Conservation (phyloP, 2,888 invertebrate genomes). For the Agrochola lychnidis region DNA sequence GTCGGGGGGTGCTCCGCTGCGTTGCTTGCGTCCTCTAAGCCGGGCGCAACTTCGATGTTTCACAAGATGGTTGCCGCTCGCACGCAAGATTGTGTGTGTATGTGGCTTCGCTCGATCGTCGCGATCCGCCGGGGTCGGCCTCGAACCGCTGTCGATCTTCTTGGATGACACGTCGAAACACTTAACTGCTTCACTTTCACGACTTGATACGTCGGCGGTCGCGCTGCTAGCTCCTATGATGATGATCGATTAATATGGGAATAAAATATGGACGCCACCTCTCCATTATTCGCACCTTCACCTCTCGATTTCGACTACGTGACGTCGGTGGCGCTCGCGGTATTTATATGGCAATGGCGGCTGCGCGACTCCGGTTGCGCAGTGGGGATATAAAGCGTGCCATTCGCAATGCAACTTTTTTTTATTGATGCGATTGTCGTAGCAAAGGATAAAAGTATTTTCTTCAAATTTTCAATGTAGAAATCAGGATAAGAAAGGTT, state of each 20-base stretch:
- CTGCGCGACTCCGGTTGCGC: conserved; percentile 82
- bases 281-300: conserved; percentile 89
- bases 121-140: conserved; percentile 80
- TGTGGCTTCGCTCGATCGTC: conserved; percentile 64
- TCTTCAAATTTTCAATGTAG: neutral
- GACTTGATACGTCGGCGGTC: conserved; percentile 85
- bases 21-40: conserved; percentile 64
- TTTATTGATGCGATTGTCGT: conserved; percentile 19
- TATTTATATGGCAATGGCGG: conserved; percentile 85
- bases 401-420: conserved; percentile 57
- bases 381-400: conserved; percentile 84
- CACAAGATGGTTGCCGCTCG: conserved; percentile 85
- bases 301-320: conserved; percentile 90
- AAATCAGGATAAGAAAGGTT: too few species aligned
- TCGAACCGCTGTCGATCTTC: conserved; percentile 87
- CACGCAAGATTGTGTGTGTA: conserved; percentile 74
- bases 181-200: conserved; percentile 87
- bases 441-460: neutral
- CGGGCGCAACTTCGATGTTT: conserved; percentile 79
- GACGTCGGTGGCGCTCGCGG: conserved; percentile 82
- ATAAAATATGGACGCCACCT: conserved; percentile 88
- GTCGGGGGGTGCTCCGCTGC: conserved; percentile 63
- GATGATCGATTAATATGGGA: conserved; percentile 85
- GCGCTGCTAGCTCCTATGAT: conserved; percentile 87
- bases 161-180: conserved; percentile 90